These are phyloP conservation scores for Ditula angustiorana DNA, from an alignment of 2,888 invertebrate genomes.

Conservation along the genomic window DNA sequence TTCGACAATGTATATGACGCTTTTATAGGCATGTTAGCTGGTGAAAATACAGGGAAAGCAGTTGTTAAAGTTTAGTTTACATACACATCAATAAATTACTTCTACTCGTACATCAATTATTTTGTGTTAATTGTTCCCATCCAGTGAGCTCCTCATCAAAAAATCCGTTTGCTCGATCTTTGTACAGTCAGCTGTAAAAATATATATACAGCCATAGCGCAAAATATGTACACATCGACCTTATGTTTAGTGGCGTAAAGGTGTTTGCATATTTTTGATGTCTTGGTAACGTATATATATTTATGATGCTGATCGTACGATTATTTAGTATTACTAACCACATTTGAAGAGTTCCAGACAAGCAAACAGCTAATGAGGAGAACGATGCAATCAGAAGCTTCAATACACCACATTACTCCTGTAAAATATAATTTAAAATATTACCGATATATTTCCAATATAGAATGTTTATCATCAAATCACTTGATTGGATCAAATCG, in stretches of 20 bases:
- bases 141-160: too few relatives aligned
- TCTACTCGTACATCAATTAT: too few relatives aligned
- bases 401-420: constrained; percentile 76
- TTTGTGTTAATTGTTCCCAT: too few relatives aligned
- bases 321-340: constrained; percentile 56
- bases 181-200: too few relatives aligned
- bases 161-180: too few relatives aligned
- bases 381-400: constrained; percentile 70
- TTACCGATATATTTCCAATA: too few relatives aligned
- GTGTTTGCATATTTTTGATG: too few relatives aligned
- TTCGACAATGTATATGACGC: constrained; percentile 88
- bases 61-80: constrained; percentile 48
- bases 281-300: too few relatives aligned
- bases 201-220: too few relatives aligned
- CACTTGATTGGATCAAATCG: constrained; percentile 81
- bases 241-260: too few relatives aligned
- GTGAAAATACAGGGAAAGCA: constrained; percentile 86
- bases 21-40: constrained; percentile 84
- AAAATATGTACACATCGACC: too few relatives aligned
- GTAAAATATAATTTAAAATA: constrained; percentile 45
- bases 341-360: constrained; percentile 67
- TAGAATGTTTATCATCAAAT: constrained; percentile 68
- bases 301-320: too few relatives aligned
- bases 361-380: constrained; percentile 68
- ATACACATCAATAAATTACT: neutral